These are phyloP conservation scores for Lasiommata megera DNA, from an alignment of 2,888 invertebrate species.

Conservation along the genomic window DNA sequence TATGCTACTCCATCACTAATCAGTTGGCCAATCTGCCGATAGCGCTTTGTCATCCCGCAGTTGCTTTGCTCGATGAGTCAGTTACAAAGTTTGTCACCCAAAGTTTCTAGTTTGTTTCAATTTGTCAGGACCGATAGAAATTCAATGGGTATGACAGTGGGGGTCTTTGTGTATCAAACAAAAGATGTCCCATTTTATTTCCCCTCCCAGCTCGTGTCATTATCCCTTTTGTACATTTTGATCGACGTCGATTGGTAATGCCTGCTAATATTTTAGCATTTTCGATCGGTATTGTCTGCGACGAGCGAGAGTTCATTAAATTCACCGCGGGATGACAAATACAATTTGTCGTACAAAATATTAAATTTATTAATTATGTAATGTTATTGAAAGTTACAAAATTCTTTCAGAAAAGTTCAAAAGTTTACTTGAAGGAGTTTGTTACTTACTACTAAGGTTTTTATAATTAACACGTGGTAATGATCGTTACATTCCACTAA, in stretches of 20 bases:
- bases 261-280: slow-evolving; percentile 24
- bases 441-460: no score
- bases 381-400: no score
- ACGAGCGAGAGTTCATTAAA: slow-evolving; percentile 13
- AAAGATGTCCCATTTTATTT: slow-evolving; percentile 52
- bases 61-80: slow-evolving; percentile 24
- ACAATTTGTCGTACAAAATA: neutral
- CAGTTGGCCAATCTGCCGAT: neutral
- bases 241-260: slow-evolving; percentile 26
- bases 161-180: slow-evolving; percentile 52
- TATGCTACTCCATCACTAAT: no score
- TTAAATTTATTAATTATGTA: neutral
- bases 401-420: no score
- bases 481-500: no score
- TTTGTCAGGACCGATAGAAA: slow-evolving; percentile 68
- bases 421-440: no score
- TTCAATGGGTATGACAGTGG: slow-evolving; percentile 61
- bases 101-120: slow-evolving; percentile 72
- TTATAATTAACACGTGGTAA: no score
- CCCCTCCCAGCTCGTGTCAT: slow-evolving; percentile 38
- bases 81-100: slow-evolving; percentile 59
- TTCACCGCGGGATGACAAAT: neutral
- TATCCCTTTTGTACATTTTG: slow-evolving; percentile 33
- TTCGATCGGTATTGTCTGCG: slow-evolving; percentile 14
- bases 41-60: neutral